Evolutionary conservation across 2,113 vertebrate species (phyloP).

Genomic region (Lycaon pictus): DNA sequence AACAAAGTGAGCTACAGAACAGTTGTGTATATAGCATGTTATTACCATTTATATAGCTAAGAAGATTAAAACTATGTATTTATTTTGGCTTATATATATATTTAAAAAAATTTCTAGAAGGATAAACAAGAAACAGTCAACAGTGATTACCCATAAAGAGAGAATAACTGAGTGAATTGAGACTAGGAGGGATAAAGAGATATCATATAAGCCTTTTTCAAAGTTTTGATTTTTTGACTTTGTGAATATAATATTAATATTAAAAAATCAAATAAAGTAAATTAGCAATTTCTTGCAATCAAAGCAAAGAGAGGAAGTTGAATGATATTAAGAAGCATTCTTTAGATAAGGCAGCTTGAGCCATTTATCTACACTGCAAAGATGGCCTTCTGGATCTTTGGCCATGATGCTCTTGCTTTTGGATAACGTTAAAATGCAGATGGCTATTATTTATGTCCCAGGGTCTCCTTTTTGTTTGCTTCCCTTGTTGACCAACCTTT

Average conservation of each 20-base stretch:
- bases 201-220: neutral
- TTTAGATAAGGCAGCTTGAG: neutral
- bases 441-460: neutral
- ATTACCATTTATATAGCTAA: neutral
- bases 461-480: neutral
- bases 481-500: neutral
- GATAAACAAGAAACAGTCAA: conserved; percentile 11
- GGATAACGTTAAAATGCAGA: neutral
- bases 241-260: neutral
- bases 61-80: neutral
- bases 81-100: neutral
- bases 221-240: neutral
- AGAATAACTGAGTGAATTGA: neutral
- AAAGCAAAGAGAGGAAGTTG: neutral
- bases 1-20: neutral
- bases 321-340: neutral
- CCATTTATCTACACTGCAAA: neutral
- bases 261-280: neutral
- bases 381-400: neutral
- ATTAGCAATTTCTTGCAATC: neutral
- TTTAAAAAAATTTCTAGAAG: neutral
- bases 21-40: neutral
- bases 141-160: neutral
- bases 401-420: neutral
- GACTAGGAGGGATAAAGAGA: neutral